phyloP scores from a whole-genome alignment of 2,888 invertebrate species.

The Euclidia mi region DNA sequence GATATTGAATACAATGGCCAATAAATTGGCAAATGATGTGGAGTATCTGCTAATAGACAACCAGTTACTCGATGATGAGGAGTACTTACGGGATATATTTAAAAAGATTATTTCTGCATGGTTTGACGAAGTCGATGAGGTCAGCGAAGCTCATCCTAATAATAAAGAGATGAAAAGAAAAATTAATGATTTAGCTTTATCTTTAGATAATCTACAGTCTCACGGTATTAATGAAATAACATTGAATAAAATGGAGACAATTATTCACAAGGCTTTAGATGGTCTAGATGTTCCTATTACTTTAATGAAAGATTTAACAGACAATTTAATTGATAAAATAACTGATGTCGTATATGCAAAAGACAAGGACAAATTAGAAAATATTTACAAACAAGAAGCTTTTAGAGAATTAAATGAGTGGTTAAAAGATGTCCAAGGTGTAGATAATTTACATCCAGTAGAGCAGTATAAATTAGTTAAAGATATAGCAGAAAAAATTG shows the following conservation, averaged over 20 bases:
- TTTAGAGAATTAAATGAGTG: conserved; percentile 43
- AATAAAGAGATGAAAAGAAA: conserved; percentile 15
- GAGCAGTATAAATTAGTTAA: conserved; percentile 15
- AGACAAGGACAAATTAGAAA: conserved; percentile 14
- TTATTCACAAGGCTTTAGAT: conserved; percentile 21
- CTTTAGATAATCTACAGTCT: conserved; percentile 40
- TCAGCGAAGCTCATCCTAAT: conserved; percentile 6
- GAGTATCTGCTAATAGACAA: conserved; percentile 30
- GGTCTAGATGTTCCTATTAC: conserved; percentile 14
- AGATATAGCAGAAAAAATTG: conserved; percentile 21
- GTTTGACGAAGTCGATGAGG: conserved; percentile 27
- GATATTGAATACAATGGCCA: conserved; percentile 28
- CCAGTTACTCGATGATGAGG: conserved; percentile 26
- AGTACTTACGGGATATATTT: conserved; percentile 22
- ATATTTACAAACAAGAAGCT: conserved; percentile 37
- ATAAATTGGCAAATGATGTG: conserved; percentile 42
- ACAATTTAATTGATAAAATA: conserved; percentile 28
- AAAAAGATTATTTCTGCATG: conserved; percentile 26
- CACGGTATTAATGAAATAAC: conserved; percentile 29
- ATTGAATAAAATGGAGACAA: conserved; percentile 26
- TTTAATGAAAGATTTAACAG: conserved; percentile 21
- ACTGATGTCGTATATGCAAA: conserved; percentile 14
- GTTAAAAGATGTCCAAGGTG: conserved; percentile 42
- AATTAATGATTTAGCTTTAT: conserved; percentile 42
- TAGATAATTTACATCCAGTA: conserved; percentile 12